phyloP scores from a whole-genome alignment of 64 coral and sea anemone genomes.

The Montipora cactus region DNA sequence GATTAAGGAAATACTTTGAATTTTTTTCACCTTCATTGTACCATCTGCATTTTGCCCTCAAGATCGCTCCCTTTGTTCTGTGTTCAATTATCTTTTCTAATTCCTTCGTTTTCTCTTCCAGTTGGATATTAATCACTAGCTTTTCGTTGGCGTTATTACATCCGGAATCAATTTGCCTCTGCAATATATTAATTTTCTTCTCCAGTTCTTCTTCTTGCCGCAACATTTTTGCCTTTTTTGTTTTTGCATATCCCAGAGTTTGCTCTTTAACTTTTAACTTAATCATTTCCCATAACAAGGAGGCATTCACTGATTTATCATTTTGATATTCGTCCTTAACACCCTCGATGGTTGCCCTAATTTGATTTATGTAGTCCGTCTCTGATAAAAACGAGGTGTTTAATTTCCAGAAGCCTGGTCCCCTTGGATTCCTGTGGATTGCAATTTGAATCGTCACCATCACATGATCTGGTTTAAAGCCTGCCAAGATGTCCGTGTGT shows the following conservation, averaged over 20 bases:
- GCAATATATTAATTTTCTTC: not conserved
- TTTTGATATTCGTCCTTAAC: too few relatives aligned
- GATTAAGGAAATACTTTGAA: too few relatives aligned
- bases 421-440: conserved; percentile 11
- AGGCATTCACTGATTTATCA: too few relatives aligned
- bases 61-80: too few relatives aligned
- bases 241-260: conserved; percentile 8
- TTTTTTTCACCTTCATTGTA: too few relatives aligned
- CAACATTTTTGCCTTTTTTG: too few relatives aligned
- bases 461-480: conserved; percentile 10
- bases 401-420: not conserved
- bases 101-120: not conserved
- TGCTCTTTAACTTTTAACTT: conserved; percentile 19
- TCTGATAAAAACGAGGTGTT: conserved; percentile 16
- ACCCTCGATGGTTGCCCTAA: too few relatives aligned
- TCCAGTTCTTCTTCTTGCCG: conserved; percentile 22
- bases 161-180: not conserved
- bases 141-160: not conserved
- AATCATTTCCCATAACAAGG: too few relatives aligned
- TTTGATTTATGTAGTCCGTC: not conserved
- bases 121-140: not conserved
- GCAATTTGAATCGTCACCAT: not conserved
- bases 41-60: too few relatives aligned
- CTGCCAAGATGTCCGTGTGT: not conserved
- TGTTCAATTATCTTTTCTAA: too few relatives aligned